Evolutionary conservation across 1,140 invertebrate genomes (phyloP).

Genomic region (Sinella curviseta): DNA sequence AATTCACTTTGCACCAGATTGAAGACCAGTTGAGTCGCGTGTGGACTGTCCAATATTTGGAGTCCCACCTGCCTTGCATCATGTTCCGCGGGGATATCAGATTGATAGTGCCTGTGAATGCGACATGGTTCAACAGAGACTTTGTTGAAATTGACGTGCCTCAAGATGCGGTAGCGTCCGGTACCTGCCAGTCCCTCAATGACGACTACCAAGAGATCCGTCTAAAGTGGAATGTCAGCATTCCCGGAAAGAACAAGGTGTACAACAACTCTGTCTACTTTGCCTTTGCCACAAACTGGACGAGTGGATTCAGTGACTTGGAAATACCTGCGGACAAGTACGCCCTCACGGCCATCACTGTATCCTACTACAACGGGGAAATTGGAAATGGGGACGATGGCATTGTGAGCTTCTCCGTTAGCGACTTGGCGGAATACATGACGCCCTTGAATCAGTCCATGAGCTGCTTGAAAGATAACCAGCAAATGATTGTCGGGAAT

Average conservation of each 20-base stretch:
- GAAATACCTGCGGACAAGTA: not conserved
- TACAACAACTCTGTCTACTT: not conserved
- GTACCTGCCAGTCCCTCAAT: not conserved
- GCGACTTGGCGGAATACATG: not conserved
- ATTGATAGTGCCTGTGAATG: not conserved
- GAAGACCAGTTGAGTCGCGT: not conserved
- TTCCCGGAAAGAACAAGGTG: not conserved
- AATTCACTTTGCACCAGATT: not conserved
- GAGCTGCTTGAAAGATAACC: constrained; percentile 2
- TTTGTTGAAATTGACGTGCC: not conserved
- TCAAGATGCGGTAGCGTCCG: not conserved
- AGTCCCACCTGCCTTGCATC: not conserved
- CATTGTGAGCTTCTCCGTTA: not conserved
- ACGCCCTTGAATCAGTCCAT: not conserved
- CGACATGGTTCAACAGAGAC: not conserved
- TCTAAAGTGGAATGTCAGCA: not conserved
- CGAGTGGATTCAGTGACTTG: not conserved
- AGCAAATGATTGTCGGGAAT: not conserved
- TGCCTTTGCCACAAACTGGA: not conserved
- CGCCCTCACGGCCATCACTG: not conserved
- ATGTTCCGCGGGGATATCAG: not conserved
- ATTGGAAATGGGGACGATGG: not conserved
- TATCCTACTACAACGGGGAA: not conserved
- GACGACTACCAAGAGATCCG: not conserved
- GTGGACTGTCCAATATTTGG: not conserved